A percentile compares a stretch with the other conserved stretches of the same genome.
phyloP scores from a whole-genome alignment of 1,140 invertebrate genomes.

The Tetragnatha versicolor region DNA sequence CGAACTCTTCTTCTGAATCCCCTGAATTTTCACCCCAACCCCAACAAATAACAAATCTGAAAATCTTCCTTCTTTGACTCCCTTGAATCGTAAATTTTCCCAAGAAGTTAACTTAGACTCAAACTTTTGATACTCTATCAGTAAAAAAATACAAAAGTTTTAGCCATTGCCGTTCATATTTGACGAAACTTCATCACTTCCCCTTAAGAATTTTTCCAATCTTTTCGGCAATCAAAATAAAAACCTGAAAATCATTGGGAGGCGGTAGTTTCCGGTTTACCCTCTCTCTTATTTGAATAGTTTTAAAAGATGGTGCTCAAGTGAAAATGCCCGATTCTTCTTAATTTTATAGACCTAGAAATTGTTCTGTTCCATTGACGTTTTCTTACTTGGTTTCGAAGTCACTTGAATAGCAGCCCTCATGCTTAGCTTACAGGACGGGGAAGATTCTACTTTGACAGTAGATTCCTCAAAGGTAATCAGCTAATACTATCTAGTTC shows the following conservation, averaged over 20 bases:
- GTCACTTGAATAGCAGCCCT: not conserved
- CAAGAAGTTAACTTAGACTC: too few species aligned
- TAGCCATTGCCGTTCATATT: too few species aligned
- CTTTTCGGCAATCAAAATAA: conserved; percentile 23
- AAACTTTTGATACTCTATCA: too few species aligned
- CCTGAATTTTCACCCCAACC: too few species aligned
- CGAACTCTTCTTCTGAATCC: too few species aligned
- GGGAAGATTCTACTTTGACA: conserved; percentile 42
- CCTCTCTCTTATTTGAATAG: not conserved
- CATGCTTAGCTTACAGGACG: conserved; percentile 55
- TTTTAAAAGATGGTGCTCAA: not conserved
- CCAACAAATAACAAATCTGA: too few species aligned
- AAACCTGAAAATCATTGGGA: conserved; percentile 42
- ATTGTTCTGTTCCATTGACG: not conserved
- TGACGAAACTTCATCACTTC: too few species aligned
- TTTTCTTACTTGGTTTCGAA: not conserved
- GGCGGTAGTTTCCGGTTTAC: conserved; percentile 53
- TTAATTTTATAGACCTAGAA: not conserved
- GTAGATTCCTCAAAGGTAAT: conserved; percentile 46
- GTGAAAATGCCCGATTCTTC: conserved; percentile 2
- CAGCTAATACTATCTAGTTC: not conserved
- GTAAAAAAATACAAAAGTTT: too few species aligned
- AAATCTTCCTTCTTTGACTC: too few species aligned
- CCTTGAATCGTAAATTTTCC: too few species aligned
- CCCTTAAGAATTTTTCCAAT: too few species aligned